Evolutionary conservation across 2,113 vertebrate species (phyloP).

Genomic region (Cnemophilus loriae): DNA sequence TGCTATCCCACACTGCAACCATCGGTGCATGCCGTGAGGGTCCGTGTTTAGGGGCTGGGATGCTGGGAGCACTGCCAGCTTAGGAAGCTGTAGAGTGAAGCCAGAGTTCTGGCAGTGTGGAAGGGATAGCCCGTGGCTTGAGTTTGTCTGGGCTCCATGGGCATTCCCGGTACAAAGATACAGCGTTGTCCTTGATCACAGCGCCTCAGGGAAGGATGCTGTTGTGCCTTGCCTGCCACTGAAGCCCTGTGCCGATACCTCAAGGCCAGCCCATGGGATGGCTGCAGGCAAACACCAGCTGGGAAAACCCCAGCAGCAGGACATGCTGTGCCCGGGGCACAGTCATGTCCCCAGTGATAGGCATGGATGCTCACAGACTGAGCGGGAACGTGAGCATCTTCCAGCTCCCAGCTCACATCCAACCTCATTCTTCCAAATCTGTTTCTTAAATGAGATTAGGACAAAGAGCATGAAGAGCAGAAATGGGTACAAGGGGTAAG

Average conservation of each 20-base stretch:
- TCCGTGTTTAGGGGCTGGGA: rapidly evolving
- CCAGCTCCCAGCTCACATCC: neutral
- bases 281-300: neutral
- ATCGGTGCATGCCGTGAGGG: rapidly evolving
- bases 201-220: neutral
- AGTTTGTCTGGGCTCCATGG: neutral
- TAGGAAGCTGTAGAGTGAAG: neutral
- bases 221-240: neutral
- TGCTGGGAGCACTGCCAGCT: neutral
- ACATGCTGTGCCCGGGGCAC: rapidly evolving
- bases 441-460: neutral
- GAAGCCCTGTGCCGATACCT: neutral
- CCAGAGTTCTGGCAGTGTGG: neutral
- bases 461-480: neutral
- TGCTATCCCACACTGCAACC: neutral
- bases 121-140: neutral
- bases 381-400: rapidly evolving
- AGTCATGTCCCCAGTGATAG: neutral
- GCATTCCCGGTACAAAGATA: neutral
- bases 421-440: neutral
- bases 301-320: neutral
- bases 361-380: neutral
- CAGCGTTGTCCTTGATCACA: neutral
- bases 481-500: neutral
- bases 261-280: neutral